These are phyloP conservation scores for Chrosomus eos DNA, from an alignment of 2,797 vertebrate genomes.

Conservation along the genomic window DNA sequence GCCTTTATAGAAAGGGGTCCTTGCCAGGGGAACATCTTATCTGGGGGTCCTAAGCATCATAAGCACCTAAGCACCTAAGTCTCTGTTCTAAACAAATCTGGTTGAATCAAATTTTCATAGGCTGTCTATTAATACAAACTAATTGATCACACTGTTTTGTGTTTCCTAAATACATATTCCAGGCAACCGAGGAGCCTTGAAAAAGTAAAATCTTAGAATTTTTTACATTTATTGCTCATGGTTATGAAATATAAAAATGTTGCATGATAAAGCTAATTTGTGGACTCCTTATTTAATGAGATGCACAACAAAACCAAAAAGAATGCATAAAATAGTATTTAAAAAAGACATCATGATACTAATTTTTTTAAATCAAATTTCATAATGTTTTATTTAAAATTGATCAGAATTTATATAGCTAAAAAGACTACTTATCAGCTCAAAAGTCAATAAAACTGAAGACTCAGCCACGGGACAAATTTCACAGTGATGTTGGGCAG, in stretches of 20 bases:
- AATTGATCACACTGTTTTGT: no score
- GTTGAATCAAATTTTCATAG: background rate
- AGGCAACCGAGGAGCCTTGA: background rate
- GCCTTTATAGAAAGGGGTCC: background rate
- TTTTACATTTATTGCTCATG: background rate
- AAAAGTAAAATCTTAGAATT: background rate
- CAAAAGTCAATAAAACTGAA: no score
- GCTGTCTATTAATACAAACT: background rate
- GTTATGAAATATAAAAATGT: background rate
- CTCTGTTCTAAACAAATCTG: background rate
- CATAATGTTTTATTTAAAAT: no score
- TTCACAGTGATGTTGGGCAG: no score
- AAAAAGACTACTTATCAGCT: no score
- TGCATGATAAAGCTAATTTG: background rate
- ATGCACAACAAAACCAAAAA: no score
- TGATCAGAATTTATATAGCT: no score
- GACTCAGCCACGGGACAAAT: no score
- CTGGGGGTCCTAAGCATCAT: background rate
- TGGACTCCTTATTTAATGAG: background rate
- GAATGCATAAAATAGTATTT: no score
- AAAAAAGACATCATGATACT: no score
- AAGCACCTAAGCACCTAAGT: no score
- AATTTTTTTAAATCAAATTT: no score
- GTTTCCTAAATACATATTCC: background rate
- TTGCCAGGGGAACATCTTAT: background rate